phyloP scores from a whole-genome alignment of 1,140 invertebrate genomes.

The Leguminivora glycinivorella region DNA sequence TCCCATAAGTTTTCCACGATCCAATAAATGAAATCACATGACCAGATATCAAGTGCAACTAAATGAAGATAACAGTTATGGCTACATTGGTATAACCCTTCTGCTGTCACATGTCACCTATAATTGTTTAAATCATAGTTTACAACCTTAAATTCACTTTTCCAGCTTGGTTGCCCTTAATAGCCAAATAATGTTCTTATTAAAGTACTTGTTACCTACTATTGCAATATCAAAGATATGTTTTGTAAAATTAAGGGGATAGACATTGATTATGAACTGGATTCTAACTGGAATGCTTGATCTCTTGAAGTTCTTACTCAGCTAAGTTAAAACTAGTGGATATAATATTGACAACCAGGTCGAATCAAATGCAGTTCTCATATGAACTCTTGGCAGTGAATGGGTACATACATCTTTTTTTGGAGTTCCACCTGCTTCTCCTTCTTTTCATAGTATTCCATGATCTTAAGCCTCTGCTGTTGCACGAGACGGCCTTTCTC shows the following conservation, averaged over 20 bases:
- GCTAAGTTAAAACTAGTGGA: too few species aligned
- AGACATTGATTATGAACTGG: background rate
- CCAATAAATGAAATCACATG: slow-evolving; percentile 18
- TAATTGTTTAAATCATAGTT: too few species aligned
- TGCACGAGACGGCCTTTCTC: slow-evolving; percentile 99
- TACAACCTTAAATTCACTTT: too few species aligned
- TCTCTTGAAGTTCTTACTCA: background rate
- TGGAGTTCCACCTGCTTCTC: slow-evolving; percentile 99
- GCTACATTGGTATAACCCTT: background rate
- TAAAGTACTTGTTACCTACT: too few species aligned
- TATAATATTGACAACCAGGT: too few species aligned
- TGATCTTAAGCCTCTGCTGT: slow-evolving; percentile 98
- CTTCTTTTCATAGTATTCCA: slow-evolving; percentile 99
- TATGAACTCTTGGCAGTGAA: background rate
- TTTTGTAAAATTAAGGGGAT: background rate
- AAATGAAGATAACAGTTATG: slow-evolving; percentile 6
- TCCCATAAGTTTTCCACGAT: too few species aligned
- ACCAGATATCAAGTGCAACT: slow-evolving; percentile 8
- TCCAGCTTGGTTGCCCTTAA: background rate
- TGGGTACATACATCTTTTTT: slow-evolving; percentile 94
- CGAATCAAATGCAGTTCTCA: background rate
- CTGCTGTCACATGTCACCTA: too few species aligned
- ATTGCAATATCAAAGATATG: background rate
- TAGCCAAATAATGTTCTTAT: background rate
- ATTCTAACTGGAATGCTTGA: background rate